Base-by-base conservation (phyloP, 2,888 invertebrate species). In the Macaria liturata region DNA sequence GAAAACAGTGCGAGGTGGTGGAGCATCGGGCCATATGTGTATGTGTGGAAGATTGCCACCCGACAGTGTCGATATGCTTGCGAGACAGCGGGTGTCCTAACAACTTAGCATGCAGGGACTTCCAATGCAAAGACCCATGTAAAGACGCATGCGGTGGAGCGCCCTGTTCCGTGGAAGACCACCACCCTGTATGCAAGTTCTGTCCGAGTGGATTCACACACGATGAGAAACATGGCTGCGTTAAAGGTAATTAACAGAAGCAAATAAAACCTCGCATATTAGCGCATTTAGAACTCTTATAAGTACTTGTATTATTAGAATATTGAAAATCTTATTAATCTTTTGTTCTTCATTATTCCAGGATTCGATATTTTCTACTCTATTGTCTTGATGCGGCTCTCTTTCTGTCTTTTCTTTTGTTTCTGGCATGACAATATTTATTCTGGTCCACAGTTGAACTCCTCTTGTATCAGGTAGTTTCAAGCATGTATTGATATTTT, bases 131-230 rank as follows among this genome's bases (percentile, higher is more conserved):
- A 92, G 96, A 98, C 92, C 98, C 98, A 71, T 98, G 98, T 92
- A 94, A 94, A 84, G 95, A 95, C 81, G 95, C 96, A 80, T 96
- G 95, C 88, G 97, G 97, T 91, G 96, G 96, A 77, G 95, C 97
- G 72, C 97, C 98, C 78, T 98, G 98, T 93, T 96, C 95, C 92
- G 97, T 97, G 78, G 97, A 97, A 94, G 97, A 97, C 91, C 98
- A 98, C 93, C 97, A 96, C 93, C 96, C 98, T 75, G 95, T 96
- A 90, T 98, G 98, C 96, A 97, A 97, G 95, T 97, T 97, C 94
- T 98, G 98, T 94, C 97, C 98, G 83, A 94, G 94, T 91, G 98
- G 97, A 93, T 98, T 96, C 94, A 95, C 95, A 93, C 95, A 96
- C 90, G 97, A 98, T 93, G 95, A 96, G 85, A 95, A 95, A 94